Percentiles rank a stretch among this genome's conserved stretches.
phyloP scores from a whole-genome alignment of 2,888 invertebrate species.

The Dolomedes plantarius region DNA sequence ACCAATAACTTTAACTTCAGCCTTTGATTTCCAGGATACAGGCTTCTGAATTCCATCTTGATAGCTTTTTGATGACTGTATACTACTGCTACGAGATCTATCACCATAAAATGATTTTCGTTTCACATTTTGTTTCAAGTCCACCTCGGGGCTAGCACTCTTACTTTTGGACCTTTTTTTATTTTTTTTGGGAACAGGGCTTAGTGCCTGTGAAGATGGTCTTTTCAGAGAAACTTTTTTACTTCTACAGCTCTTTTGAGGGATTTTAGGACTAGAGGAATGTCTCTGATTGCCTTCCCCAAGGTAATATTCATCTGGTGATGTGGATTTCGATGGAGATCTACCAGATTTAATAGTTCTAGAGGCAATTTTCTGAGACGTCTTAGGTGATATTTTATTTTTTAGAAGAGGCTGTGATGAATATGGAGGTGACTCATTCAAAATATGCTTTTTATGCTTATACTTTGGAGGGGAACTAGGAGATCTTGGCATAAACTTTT shows the following conservation, averaged over 20 bases:
- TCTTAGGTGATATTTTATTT: slow-evolving; percentile 8
- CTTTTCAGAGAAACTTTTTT: background rate
- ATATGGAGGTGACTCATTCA: slow-evolving; percentile 30
- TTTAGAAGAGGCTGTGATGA: background rate
- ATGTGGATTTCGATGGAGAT: slow-evolving; percentile 19
- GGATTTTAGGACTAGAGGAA: background rate
- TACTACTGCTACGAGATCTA: background rate
- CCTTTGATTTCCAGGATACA: background rate
- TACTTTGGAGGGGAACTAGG: slow-evolving; percentile 31
- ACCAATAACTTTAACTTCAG: background rate
- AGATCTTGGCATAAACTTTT: slow-evolving; percentile 20
- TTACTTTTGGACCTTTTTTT: background rate
- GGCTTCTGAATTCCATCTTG: background rate
- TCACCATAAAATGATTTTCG: background rate
- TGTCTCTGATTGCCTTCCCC: background rate
- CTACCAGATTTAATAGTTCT: slow-evolving; percentile 15
- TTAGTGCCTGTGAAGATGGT: background rate
- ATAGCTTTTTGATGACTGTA: background rate
- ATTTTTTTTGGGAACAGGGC: background rate
- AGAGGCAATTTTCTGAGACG: slow-evolving; percentile 21
- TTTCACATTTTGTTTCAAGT: slow-evolving; percentile 24
- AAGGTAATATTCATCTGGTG: background rate
- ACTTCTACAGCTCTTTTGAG: background rate
- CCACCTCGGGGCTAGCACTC: slow-evolving; percentile 7
- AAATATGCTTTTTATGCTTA: slow-evolving; percentile 48